Evolutionary conservation across 2,113 vertebrate species (phyloP), one percentile per base, ranked within the genome.

Genomic region (Morone chrysops): DNA sequence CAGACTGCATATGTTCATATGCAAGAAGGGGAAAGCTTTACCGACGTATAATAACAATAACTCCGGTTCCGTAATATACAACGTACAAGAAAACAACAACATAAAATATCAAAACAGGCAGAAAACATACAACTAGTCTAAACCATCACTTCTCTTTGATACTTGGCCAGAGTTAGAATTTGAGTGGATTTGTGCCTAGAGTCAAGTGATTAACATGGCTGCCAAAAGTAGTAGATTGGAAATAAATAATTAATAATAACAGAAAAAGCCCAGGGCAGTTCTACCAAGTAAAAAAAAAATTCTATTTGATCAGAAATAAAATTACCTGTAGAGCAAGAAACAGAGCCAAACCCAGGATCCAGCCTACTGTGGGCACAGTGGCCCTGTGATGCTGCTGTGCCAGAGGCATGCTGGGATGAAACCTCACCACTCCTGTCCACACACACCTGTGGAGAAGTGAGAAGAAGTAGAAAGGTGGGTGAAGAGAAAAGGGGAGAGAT

Each of bases 311-410:
- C 25, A 1, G 9, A 70, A 77, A 53, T 38, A 3, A 38, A 83
- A 70, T 85, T 92, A 94, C 93, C 93, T 93, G 93, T 22, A 93
- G 81, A 82, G 77, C 74, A 36, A 94, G 65, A 84, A 91, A 83
- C 57, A 94, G 80, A 81, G 89, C 78, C 84, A 94, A 78, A 57
- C 85, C 84, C 66, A 95, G 40, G 47, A 94, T 78, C 89, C 81
- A 90, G 78, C 81, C 66, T 65, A 51, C 56, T 74, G 72, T 67
- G 60, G 83, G 60, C 92, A 70, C 86, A 41, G 67, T 70, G 82
- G 86, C 84, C 80, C 81, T 40, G 86, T 51, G 71, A 81, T 60
- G 70, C 45, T 93, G 89, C 82, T 31, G 76, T 56, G 70, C 70
- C 75, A 89, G 77, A 3, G 70, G 89, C 90, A 94, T 93, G 80